Evolutionary conservation across 1,140 invertebrate species (phyloP).

Genomic region (Heterodera carotae): DNA sequence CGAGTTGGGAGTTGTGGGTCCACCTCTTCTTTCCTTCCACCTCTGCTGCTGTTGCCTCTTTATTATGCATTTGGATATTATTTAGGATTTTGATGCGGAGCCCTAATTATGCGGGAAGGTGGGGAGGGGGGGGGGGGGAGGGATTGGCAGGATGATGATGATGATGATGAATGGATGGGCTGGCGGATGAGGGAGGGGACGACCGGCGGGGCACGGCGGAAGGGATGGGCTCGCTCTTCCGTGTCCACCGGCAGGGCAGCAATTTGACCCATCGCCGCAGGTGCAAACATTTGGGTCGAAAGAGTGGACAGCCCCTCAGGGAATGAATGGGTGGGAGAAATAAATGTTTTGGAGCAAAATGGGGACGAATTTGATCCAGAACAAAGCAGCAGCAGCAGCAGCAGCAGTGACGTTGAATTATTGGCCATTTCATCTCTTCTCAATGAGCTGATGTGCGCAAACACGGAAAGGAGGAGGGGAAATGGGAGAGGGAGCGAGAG

Average conservation of each 20-base stretch:
- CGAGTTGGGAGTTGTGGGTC: background rate
- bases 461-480: background rate
- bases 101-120: background rate
- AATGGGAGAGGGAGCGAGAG: too few relatives aligned
- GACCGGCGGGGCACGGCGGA: background rate
- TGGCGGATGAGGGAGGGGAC: background rate
- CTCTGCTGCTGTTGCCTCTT: background rate
- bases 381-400: too few relatives aligned
- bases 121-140: too few relatives aligned
- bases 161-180: background rate
- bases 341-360: background rate
- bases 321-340: background rate
- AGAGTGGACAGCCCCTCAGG: background rate
- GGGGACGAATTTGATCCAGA: background rate
- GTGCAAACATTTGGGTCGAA: background rate
- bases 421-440: background rate
- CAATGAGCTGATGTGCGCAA: background rate
- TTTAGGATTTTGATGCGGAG: background rate
- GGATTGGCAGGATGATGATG: background rate
- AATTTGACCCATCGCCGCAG: background rate
- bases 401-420: background rate
- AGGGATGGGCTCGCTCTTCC: background rate
- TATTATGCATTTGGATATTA: background rate
- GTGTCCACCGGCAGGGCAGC: background rate
- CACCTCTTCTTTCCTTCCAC: background rate